Conservation (phyloP, 2,888 invertebrate species). For the Lasioglossum malachurum region DNA sequence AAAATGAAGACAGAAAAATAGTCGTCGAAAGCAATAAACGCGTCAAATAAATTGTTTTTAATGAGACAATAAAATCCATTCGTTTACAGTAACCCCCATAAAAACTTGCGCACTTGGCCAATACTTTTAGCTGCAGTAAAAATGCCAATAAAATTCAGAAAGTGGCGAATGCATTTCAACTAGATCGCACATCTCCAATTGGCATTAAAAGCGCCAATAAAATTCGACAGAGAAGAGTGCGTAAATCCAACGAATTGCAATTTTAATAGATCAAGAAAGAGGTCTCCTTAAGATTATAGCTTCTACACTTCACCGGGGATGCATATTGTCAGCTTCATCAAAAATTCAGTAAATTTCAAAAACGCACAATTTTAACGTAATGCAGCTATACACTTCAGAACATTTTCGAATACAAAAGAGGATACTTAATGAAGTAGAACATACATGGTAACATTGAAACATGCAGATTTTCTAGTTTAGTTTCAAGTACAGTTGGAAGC, state of each 20-base stretch:
- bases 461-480: background rate
- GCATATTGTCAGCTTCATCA: background rate
- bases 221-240: background rate
- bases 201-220: background rate
- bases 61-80: background rate
- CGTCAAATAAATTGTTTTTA: background rate
- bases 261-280: background rate
- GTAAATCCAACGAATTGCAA: background rate
- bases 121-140: background rate
- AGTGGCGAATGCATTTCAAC: background rate
- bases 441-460: background rate
- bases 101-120: background rate
- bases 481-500: background rate
- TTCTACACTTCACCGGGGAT: background rate
- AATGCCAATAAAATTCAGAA: background rate
- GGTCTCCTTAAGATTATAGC: background rate
- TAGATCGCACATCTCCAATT: background rate
- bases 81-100: background rate
- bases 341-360: background rate
- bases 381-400: background rate
- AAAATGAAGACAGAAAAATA: background rate
- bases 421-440: background rate
- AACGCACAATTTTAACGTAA: background rate
- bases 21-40: slow-evolving; percentile 1
- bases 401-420: background rate